Evolutionary conservation across 2,888 invertebrate genomes (phyloP).

Genomic region (Drosophila pseudotakahashii): DNA sequence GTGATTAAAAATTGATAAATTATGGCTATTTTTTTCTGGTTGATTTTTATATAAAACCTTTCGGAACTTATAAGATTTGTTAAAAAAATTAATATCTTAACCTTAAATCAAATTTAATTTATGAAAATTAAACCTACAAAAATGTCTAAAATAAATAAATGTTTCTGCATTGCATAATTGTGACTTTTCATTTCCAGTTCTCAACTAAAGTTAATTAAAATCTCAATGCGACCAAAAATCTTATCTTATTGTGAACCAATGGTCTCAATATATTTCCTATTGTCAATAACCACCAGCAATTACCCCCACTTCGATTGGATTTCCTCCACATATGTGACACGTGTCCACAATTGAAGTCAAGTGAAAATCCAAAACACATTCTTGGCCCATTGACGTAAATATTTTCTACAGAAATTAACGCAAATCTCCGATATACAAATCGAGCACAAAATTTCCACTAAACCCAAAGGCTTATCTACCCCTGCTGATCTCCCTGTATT

Average conservation of each 20-base stretch:
- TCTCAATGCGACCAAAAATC: neutral
- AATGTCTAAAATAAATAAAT: too few relatives aligned
- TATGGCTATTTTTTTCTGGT: neutral
- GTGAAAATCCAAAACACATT: slow-evolving; percentile 63
- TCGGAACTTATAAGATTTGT: neutral
- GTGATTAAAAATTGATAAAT: slow-evolving; percentile 19
- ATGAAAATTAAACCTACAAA: too few relatives aligned
- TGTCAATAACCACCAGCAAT: neutral
- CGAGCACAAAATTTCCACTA: slow-evolving; percentile 72
- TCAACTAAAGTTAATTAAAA: too few relatives aligned
- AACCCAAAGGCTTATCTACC: slow-evolving; percentile 72
- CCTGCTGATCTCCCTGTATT: slow-evolving; percentile 61
- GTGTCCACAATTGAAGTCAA: slow-evolving; percentile 64
- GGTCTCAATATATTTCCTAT: neutral
- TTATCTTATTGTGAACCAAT: neutral
- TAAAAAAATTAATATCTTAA: too few relatives aligned
- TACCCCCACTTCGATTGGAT: slow-evolving; percentile 1
- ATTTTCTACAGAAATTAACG: slow-evolving; percentile 63
- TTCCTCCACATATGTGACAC: slow-evolving; percentile 60
- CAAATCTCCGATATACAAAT: slow-evolving; percentile 74
- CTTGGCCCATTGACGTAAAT: slow-evolving; percentile 35
- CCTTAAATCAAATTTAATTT: too few relatives aligned
- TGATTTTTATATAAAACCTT: neutral
- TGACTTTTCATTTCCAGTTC: too few relatives aligned
- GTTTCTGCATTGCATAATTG: too few relatives aligned